These are phyloP conservation scores for Leptarthrus brevirostris DNA, from an alignment of 2,888 invertebrate genomes.

Conservation along the genomic window DNA sequence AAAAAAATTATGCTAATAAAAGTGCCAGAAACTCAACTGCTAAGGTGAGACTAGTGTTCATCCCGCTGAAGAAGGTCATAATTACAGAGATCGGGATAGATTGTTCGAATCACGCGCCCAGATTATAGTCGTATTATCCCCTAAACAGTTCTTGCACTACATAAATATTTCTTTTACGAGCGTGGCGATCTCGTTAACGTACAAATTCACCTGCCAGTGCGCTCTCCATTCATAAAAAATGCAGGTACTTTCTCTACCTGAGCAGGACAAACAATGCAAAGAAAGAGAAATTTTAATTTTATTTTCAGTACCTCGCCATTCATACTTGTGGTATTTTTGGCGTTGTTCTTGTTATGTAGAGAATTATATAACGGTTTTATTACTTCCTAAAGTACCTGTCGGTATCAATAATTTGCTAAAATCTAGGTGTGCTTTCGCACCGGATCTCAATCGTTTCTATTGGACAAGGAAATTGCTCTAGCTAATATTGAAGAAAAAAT, in stretches of 20 bases:
- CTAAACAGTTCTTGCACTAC: slow-evolving; percentile 31
- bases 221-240: slow-evolving; percentile 21
- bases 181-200: slow-evolving; percentile 14
- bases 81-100: not conserved
- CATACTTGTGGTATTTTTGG: not conserved
- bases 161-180: slow-evolving; percentile 18
- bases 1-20: slow-evolving; percentile 26
- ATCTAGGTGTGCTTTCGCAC: not conserved
- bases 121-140: slow-evolving; percentile 17
- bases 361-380: slow-evolving; percentile 38
- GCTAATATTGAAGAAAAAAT: too few species aligned
- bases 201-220: not conserved
- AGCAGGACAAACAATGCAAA: slow-evolving; percentile 21
- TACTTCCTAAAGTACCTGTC: not conserved
- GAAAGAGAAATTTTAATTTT: slow-evolving; percentile 46
- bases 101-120: slow-evolving; percentile 8
- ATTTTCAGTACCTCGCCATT: slow-evolving; percentile 30
- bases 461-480: not conserved
- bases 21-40: not conserved
- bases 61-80: not conserved
- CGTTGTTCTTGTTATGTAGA: not conserved
- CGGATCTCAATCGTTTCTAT: not conserved
- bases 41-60: not conserved
- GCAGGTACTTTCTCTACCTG: slow-evolving; percentile 24
- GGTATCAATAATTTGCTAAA: not conserved